Evolutionary conservation across 2,113 vertebrate species (phyloP).

Genomic region (Perca flavescens): DNA sequence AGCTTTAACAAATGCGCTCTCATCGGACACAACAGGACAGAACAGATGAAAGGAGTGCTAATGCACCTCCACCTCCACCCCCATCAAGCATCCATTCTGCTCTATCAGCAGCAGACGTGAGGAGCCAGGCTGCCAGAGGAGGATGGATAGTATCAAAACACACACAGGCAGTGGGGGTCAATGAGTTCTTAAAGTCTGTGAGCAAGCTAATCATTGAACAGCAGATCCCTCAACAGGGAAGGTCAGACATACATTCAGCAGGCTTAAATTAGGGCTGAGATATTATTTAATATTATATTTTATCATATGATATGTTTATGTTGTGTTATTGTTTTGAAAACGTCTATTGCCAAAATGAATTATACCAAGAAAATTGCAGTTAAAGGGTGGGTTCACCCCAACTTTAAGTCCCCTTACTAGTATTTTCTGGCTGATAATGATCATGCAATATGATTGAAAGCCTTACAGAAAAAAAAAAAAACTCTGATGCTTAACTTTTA

Average conservation of each 20-base stretch:
- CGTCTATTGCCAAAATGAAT: background rate
- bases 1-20: conserved; percentile 64
- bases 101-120: conserved; percentile 49
- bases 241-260: background rate
- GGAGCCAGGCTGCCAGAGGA: conserved; percentile 21
- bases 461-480: background rate
- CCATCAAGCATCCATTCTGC: conserved; percentile 31
- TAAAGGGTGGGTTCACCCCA: background rate
- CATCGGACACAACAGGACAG: conserved; percentile 55
- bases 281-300: background rate
- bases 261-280: background rate
- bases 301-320: background rate
- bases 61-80: conserved; percentile 63
- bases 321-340: background rate
- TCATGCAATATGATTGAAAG: background rate
- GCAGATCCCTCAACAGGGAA: background rate
- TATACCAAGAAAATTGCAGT: background rate
- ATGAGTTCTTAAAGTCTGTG: background rate
- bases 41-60: conserved; percentile 75
- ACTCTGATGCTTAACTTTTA: too few species aligned
- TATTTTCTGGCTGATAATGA: background rate
- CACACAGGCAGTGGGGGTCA: conserved; percentile 18
- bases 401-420: background rate
- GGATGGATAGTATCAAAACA: conserved; percentile 6
- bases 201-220: background rate